Base-by-base conservation (phyloP, 2,888 invertebrate species). In the Eristalis intricaria region DNA sequence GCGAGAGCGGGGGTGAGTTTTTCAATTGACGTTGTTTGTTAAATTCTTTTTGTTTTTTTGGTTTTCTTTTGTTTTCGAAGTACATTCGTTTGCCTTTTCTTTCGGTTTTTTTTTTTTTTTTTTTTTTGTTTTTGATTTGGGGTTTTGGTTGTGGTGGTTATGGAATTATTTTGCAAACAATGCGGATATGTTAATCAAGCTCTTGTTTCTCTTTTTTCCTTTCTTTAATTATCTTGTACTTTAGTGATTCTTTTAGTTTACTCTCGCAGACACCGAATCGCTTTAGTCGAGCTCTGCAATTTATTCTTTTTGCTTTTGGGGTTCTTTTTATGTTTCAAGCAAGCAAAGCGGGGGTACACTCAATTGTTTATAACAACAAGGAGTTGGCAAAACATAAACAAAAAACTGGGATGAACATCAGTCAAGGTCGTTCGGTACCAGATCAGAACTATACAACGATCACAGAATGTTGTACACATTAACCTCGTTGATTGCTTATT, bases 1-100 rank as follows among this genome's bases (percentile, higher is more conserved):
- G 87, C 95, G 97, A 91, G 97, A 98, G 92, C 95, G 96, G 92
- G 98, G 98, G 98, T 98, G 93, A 94, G 95, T 93, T 75, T 32
- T 78, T 58, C 77, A 22, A 40, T 58, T 61, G 7, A 65, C 40
- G 23, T 50, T 77, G 64, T n/a, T 35, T 1, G 50, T 79, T 71
- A n/a, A 15, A 63, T 69, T 63, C 68, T 50, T 32, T 32, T 43
- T 69, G 8, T 69, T 68, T 7, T 32, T 68, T 73, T 64, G 29
- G 64, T 69, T 75, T 56, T 29, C 29, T 35, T 70, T 70, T 60
- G 22, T 19, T 38, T 58, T 26, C 32, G 10, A 35, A 68, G 64
- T 60, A 60, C 40, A 71, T 85, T 77, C 56, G 60, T 82, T 86
- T 85, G 76, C 63, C 68, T 29, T 69, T 81, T 32, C 32, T 81